phyloP scores from a whole-genome alignment of 2,113 vertebrate species.

The Lutjanus erythropterus region DNA sequence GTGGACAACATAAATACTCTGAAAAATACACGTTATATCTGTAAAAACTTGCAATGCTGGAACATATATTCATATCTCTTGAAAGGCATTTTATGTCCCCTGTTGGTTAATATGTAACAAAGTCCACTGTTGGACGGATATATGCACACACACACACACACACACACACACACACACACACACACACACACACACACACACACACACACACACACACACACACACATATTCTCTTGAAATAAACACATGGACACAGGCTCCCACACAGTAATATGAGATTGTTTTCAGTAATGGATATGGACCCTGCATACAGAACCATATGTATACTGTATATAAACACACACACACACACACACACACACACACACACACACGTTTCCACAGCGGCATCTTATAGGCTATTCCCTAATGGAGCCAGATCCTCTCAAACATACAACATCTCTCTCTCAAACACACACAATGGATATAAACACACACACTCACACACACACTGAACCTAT shows the following conservation, averaged over 20 bases:
- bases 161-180: conserved; percentile 17
- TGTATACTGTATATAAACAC: neutral
- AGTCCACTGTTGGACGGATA: no score
- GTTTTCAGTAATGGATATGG: conserved; percentile 38
- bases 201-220: neutral
- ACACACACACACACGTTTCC: conserved; percentile 7
- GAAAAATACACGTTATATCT: no score
- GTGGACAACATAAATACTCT: no score
- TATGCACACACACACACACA: conserved; percentile 26
- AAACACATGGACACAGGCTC: conserved; percentile 31
- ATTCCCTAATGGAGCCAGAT: conserved; percentile 49
- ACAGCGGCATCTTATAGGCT: conserved; percentile 21
- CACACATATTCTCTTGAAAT: conserved; percentile 3
- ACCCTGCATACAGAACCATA: neutral
- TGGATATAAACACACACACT: conserved; percentile 7
- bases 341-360: conserved; percentile 1
- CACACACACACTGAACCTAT: conserved; percentile 27
- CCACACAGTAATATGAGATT: neutral
- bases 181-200: neutral
- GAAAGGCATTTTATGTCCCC: no score
- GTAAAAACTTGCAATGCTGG: no score
- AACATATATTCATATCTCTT: no score
- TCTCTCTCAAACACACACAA: conserved; percentile 2
- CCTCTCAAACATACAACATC: conserved; percentile 36
- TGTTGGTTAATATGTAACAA: no score